Percentiles rank a stretch among this genome's conserved stretches.
Evolutionary conservation across 1,140 invertebrate species (phyloP).

Genomic region (Formica exsecta): DNA sequence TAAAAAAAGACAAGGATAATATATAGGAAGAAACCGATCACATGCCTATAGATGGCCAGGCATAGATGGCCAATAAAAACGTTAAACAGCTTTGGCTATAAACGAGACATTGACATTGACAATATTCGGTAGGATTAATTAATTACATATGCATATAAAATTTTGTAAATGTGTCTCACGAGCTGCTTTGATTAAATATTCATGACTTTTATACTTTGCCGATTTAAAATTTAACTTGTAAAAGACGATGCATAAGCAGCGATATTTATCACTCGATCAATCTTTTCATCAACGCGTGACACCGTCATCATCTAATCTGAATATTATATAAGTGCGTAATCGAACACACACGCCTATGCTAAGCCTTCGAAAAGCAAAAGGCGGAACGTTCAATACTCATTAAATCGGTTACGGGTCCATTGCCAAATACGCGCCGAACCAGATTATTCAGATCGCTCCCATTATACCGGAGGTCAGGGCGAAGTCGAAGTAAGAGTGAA

Average conservation of each 20-base stretch:
- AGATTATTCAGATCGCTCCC: slow-evolving; percentile 74
- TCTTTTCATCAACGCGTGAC: slow-evolving; percentile 17
- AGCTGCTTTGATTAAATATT: slow-evolving; percentile 18
- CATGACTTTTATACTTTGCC: neutral
- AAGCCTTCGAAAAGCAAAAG: slow-evolving; percentile 56
- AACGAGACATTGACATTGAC: slow-evolving; percentile 27
- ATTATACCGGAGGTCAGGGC: slow-evolving; percentile 78
- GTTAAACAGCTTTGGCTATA: neutral
- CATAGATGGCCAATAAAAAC: neutral
- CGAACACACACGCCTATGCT: slow-evolving; percentile 43
- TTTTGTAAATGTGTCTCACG: neutral
- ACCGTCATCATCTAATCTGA: slow-evolving; percentile 25
- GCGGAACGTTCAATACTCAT: slow-evolving; percentile 38
- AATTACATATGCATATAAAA: neutral
- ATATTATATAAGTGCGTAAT: slow-evolving; percentile 58
- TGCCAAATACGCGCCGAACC: slow-evolving; percentile 71
- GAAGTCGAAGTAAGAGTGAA: slow-evolving; percentile 77
- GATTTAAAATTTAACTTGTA: neutral
- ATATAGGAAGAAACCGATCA: neutral
- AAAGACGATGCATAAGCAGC: neutral
- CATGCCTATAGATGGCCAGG: neutral
- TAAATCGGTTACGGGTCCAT: slow-evolving; percentile 51
- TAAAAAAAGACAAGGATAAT: neutral
- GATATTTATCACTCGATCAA: slow-evolving; percentile 29
- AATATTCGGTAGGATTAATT: neutral